phyloP scores from a whole-genome alignment of 1,140 invertebrate genomes.

The Microvelia longipes region DNA sequence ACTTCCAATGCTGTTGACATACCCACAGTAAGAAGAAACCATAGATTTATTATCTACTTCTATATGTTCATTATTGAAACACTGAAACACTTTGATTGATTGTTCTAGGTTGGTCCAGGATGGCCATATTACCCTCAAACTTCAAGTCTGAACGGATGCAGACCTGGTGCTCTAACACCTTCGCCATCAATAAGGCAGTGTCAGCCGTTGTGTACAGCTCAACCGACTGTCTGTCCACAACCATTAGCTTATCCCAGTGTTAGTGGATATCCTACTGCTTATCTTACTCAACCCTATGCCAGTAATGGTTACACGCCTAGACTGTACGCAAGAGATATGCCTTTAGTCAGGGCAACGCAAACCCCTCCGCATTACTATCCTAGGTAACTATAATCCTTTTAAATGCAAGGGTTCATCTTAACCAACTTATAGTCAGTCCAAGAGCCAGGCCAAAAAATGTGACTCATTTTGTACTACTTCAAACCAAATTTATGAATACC shows the following conservation, averaged over 20 bases:
- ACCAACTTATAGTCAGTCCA: not conserved
- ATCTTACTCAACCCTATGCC: not conserved
- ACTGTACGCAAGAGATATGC: slow-evolving; percentile 25
- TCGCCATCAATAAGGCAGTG: not conserved
- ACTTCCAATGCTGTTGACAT: no score
- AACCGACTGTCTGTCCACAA: not conserved
- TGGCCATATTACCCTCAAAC: slow-evolving; percentile 18
- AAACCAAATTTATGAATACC: no score
- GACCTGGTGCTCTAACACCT: not conserved
- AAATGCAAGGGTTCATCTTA: not conserved
- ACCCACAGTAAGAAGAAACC: no score
- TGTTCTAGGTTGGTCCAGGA: not conserved
- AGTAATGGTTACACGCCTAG: not conserved
- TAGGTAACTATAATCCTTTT: slow-evolving; percentile 8
- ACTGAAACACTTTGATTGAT: no score
- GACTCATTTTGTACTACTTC: no score
- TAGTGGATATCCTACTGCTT: not conserved
- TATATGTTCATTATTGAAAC: no score
- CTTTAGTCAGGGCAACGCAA: slow-evolving; percentile 31
- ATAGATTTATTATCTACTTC: no score
- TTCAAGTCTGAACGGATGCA: slow-evolving; percentile 19
- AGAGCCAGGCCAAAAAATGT: no score
- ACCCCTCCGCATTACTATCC: slow-evolving; percentile 23
- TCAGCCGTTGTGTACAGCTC: not conserved
- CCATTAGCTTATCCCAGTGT: not conserved